Conservation (phyloP, 2,888 invertebrate genomes). For the Drosophila affinis region DNA sequence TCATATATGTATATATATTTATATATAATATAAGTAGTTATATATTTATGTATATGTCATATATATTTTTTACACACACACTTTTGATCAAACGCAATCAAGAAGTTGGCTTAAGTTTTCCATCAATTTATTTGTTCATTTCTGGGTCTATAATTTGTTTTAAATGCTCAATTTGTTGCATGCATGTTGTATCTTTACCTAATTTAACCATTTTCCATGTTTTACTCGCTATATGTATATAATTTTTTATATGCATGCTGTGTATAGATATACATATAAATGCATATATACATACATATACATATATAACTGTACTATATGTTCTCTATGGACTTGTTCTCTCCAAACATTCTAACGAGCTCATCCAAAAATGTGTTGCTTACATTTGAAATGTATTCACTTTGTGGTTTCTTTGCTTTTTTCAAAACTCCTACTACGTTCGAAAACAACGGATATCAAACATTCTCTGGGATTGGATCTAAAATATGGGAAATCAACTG, state of each 20-base stretch:
- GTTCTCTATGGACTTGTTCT: conserved; percentile 47
- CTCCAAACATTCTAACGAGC: conserved; percentile 39
- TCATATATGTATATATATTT: conserved; percentile 66
- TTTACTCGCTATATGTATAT: conserved; percentile 47
- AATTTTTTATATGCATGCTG: conserved; percentile 26
- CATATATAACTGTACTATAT: conserved; percentile 56
- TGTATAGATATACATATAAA: conserved; percentile 32
- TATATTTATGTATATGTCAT: conserved; percentile 71
- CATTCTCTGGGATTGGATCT: conserved; percentile 4
- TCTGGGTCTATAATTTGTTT: conserved; percentile 47
- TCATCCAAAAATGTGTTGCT: conserved; percentile 49
- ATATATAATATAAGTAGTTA: conserved; percentile 70
- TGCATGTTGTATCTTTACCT: conserved; percentile 59
- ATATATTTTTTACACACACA: conserved; percentile 59
- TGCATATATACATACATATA: conserved; percentile 15
- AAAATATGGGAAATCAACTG: conserved; percentile 9
- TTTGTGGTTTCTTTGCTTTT: conserved; percentile 18
- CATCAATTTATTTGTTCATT: conserved; percentile 16
- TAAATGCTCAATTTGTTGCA: conserved; percentile 72
- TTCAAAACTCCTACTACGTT: conserved; percentile 23
- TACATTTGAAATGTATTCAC: conserved; percentile 70
- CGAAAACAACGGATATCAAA: conserved; percentile 9
- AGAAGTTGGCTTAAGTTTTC: conserved; percentile 54
- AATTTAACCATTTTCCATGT: conserved; percentile 43
- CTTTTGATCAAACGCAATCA: conserved; percentile 77